phyloP scores from a whole-genome alignment of 2,888 invertebrate species.

The Lasioglossum zephyrum region DNA sequence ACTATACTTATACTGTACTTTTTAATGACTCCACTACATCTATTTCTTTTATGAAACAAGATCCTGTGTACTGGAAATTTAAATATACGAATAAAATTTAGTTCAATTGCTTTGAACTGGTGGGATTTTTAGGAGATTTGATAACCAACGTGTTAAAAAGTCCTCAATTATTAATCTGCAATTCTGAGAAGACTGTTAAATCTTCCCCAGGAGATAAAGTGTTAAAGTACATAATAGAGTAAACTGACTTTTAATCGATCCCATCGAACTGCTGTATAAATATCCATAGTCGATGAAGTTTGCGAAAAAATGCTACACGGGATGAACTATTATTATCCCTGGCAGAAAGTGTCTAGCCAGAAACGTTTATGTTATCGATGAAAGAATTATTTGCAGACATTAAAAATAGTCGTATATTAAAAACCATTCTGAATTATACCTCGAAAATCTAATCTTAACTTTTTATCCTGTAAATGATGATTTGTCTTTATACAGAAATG shows the following conservation, averaged over 20 bases:
- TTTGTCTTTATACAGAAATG: not conserved
- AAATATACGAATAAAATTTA: not conserved
- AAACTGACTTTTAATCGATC: not conserved
- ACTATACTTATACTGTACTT: not conserved
- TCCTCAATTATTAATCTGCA: not conserved
- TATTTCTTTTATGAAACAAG: not conserved
- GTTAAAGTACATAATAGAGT: not conserved
- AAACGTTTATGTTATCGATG: not conserved
- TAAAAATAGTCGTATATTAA: not conserved
- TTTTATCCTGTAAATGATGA: not conserved
- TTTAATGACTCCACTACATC: not conserved
- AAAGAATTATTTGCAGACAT: not conserved
- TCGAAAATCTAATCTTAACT: not conserved
- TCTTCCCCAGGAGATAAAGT: not conserved
- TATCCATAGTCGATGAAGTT: constrained; percentile 15
- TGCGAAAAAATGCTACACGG: constrained; percentile 46
- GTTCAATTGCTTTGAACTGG: not conserved
- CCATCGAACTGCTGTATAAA: not conserved
- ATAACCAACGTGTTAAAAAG: not conserved
- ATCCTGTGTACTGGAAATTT: too few species aligned
- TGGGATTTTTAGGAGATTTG: not conserved
- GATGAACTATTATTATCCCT: constrained; percentile 13
- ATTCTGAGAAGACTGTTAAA: not conserved
- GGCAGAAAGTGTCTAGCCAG: not conserved
- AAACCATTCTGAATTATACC: not conserved